phyloP scores from a whole-genome alignment of 2,888 invertebrate genomes.

The Monochamus alternatus region DNA sequence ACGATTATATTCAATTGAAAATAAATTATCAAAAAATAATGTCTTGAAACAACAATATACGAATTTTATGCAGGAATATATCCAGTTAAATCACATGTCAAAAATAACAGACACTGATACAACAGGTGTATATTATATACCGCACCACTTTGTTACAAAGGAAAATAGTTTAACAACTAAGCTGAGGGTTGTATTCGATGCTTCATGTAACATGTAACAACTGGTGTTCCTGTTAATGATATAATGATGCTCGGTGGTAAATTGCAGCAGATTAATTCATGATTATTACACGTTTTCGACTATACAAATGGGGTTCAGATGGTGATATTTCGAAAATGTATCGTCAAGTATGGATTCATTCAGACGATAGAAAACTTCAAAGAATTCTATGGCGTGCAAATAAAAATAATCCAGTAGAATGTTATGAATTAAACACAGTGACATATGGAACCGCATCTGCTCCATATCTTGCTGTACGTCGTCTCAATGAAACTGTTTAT shows the following conservation, averaged over 20 bases:
- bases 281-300: conserved; percentile 50
- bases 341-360: conserved; percentile 16
- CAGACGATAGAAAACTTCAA: conserved; percentile 21
- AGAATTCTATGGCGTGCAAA: no score
- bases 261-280: conserved; percentile 53
- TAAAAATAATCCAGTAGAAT: no score
- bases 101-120: background rate
- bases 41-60: conserved; percentile 22
- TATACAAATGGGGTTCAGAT: conserved; percentile 7
- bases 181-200: conserved; percentile 57
- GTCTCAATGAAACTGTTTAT: conserved; percentile 12
- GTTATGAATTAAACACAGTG: no score
- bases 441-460: conserved; percentile 18
- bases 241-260: conserved; percentile 47
- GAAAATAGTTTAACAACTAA: conserved; percentile 53
- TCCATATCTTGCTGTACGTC: conserved; percentile 1
- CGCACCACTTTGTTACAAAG: conserved; percentile 57
- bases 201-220: conserved; percentile 43
- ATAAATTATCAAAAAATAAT: background rate
- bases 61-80: conserved; percentile 49
- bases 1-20: conserved; percentile 6
- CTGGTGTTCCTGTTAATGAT: conserved; percentile 52
- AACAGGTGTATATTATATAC: conserved; percentile 42
- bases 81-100: conserved; percentile 41
- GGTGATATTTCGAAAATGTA: conserved; percentile 25